These are phyloP conservation scores for Drosophila virilis DNA, from an alignment of 1,140 invertebrate genomes.

Conservation along the genomic window DNA sequence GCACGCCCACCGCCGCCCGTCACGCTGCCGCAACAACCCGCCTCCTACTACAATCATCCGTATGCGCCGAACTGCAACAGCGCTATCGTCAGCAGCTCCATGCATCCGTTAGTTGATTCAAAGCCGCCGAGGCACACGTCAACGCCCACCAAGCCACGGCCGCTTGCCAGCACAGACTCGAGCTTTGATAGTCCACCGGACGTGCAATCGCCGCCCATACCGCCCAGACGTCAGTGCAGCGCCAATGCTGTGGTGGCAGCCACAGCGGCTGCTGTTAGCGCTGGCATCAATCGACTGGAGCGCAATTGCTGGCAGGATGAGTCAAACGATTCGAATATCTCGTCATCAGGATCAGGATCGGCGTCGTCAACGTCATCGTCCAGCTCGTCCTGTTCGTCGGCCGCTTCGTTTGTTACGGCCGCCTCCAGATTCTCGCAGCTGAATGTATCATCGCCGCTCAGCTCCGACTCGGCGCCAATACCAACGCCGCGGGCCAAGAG, in stretches of 20 bases:
- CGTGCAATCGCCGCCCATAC: conserved; percentile 80
- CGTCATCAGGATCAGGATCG: conserved; percentile 29
- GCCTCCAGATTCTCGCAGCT: conserved; percentile 75
- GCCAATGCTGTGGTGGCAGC: conserved; percentile 66
- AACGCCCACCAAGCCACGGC: conserved; percentile 46
- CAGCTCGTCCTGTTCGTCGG: conserved; percentile 67
- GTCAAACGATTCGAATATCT: conserved; percentile 56
- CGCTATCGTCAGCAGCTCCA: background rate
- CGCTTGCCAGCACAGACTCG: conserved; percentile 62
- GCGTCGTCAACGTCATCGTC: conserved; percentile 65
- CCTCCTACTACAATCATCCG: conserved; percentile 76
- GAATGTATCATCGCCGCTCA: conserved; percentile 48
- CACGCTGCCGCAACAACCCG: conserved; percentile 19
- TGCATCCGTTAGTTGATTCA: conserved; percentile 47
- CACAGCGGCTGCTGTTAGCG: conserved; percentile 73
- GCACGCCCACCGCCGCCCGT: conserved; percentile 70
- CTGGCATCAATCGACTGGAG: conserved; percentile 73
- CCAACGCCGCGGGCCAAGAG: conserved; percentile 77
- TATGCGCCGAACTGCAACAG: conserved; percentile 47
- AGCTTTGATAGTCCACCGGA: conserved; percentile 78
- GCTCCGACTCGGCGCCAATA: conserved; percentile 67
- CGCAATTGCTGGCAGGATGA: conserved; percentile 78
- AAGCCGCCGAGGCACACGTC: conserved; percentile 65
- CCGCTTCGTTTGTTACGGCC: conserved; percentile 77
- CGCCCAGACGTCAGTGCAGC: conserved; percentile 71